These are phyloP conservation scores for Embiotoca jacksoni DNA, from an alignment of 2,113 vertebrate genomes.

Conservation along the genomic window DNA sequence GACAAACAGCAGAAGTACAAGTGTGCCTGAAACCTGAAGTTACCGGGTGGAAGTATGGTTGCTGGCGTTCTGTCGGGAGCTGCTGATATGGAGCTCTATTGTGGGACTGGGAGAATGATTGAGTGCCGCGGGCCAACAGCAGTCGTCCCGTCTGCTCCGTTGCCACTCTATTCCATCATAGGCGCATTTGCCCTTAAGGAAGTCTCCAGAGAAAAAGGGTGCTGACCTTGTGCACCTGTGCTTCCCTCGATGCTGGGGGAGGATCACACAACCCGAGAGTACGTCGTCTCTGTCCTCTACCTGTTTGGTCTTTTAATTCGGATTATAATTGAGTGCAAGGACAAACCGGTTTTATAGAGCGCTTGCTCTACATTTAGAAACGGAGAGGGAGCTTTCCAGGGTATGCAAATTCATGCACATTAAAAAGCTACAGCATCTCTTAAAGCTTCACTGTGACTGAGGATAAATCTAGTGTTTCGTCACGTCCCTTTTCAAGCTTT, in stretches of 20 bases:
- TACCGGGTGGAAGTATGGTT: constrained; percentile 52
- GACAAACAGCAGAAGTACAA: constrained; percentile 16
- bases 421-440: constrained; percentile 78
- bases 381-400: constrained; percentile 4
- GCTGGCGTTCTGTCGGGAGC: constrained; percentile 60
- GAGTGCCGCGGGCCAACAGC: constrained; percentile 80
- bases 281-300: constrained; percentile 58
- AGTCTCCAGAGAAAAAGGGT: constrained; percentile 63
- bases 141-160: constrained; percentile 80
- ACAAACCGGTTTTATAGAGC: constrained; percentile 37
- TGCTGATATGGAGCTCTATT: constrained; percentile 52
- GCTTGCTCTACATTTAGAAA: constrained; percentile 40
- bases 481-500: constrained; percentile 60
- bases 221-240: constrained; percentile 79
- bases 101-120: constrained; percentile 79
- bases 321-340: constrained; percentile 51
- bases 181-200: constrained; percentile 75
- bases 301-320: constrained; percentile 41
- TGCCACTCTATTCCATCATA: constrained; percentile 82
- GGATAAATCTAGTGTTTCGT: constrained; percentile 86
- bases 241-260: constrained; percentile 48
- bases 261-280: constrained; percentile 39
- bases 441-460: constrained; percentile 88
- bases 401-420: constrained; percentile 9
- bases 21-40: constrained; percentile 34